Percentiles rank a stretch among this genome's conserved stretches.
These are phyloP conservation scores for Gobionotothen gibberifrons DNA, from an alignment of 2,797 vertebrate genomes.

Conservation along the genomic window DNA sequence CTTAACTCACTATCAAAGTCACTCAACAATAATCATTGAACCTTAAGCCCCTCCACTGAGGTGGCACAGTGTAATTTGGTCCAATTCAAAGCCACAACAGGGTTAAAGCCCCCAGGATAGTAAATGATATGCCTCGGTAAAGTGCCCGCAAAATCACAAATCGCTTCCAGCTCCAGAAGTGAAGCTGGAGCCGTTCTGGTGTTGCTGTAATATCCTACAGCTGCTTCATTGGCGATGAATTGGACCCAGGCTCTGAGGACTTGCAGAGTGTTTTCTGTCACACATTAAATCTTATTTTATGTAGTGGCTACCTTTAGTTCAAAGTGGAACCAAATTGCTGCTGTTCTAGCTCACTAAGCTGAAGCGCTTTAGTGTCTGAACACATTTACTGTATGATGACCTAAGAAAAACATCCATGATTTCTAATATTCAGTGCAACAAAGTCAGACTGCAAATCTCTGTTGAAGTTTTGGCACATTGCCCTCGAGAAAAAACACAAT, in stretches of 20 bases:
- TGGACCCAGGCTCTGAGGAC: constrained; percentile 33
- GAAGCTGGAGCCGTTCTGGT: constrained; percentile 7
- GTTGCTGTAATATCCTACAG: constrained; percentile 30
- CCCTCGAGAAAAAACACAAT: constrained; percentile 7
- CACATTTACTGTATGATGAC: constrained; percentile 25
- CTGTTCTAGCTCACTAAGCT: constrained; percentile 51
- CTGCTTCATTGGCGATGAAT: constrained; percentile 23
- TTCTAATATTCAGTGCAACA: constrained; percentile 8
- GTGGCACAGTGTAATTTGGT: constrained; percentile 12
- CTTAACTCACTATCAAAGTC: not conserved
- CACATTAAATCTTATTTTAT: constrained; percentile 61
- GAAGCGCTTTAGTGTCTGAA: constrained; percentile 30
- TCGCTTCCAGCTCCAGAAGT: constrained; percentile 1
- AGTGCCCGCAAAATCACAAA: constrained; percentile 3
- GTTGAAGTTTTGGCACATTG: constrained; percentile 4
- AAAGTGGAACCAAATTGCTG: constrained; percentile 58
- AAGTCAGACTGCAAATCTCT: constrained; percentile 11
- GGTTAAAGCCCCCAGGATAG: not conserved
- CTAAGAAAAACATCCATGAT: not conserved
- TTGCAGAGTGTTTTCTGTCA: constrained; percentile 32
- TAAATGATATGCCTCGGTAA: constrained; percentile 7
- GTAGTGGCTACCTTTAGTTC: constrained; percentile 59
- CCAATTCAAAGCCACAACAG: constrained; percentile 10
- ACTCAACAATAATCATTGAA: constrained; percentile 7
- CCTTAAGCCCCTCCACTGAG: constrained; percentile 4